phyloP scores from a whole-genome alignment of 2,113 vertebrate genomes.

The Serinus canaria region DNA sequence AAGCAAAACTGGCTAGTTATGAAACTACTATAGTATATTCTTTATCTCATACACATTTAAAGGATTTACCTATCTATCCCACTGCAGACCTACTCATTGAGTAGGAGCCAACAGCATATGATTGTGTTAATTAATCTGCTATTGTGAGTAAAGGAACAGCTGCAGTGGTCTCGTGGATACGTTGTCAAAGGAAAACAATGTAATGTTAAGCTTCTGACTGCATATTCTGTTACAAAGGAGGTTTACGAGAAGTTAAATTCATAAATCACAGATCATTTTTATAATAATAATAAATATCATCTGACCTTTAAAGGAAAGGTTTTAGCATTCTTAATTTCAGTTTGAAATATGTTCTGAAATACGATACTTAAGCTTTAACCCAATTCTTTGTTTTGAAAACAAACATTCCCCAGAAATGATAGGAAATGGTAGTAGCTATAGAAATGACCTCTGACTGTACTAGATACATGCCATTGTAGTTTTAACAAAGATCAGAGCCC shows the following conservation, averaged over 20 bases:
- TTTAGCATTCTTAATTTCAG: conserved; percentile 89
- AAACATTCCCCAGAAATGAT: conserved; percentile 83
- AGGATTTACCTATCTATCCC: conserved; percentile 99
- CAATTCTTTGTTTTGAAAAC: conserved; percentile 88
- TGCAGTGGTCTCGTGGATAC: conserved; percentile 95
- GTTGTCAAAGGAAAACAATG: conserved; percentile 99
- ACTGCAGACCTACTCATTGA: conserved; percentile 98
- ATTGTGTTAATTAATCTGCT: conserved; percentile 99
- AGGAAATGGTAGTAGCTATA: conserved; percentile 78
- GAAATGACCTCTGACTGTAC: conserved; percentile 82
- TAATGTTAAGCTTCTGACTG: conserved; percentile 96
- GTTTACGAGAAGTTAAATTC: conserved; percentile 94
- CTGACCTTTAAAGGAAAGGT: conserved; percentile 95
- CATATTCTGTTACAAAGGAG: conserved; percentile 97
- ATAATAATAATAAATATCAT: conserved; percentile 90
- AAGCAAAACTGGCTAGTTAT: conserved; percentile 83
- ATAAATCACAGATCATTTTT: conserved; percentile 96
- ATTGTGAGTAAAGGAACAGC: conserved; percentile 99
- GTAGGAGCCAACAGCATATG: conserved; percentile 96
- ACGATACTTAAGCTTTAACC: conserved; percentile 86
- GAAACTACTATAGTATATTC: conserved; percentile 86
- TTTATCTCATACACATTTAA: conserved; percentile 91
- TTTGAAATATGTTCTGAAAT: conserved; percentile 93
- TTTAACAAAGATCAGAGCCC: conserved; percentile 85
- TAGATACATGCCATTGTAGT: conserved; percentile 89